A percentile compares a stretch with the other conserved stretches of the same genome.
Evolutionary conservation across 2,888 invertebrate genomes (phyloP).

Genomic region (Cotesia congregata): DNA sequence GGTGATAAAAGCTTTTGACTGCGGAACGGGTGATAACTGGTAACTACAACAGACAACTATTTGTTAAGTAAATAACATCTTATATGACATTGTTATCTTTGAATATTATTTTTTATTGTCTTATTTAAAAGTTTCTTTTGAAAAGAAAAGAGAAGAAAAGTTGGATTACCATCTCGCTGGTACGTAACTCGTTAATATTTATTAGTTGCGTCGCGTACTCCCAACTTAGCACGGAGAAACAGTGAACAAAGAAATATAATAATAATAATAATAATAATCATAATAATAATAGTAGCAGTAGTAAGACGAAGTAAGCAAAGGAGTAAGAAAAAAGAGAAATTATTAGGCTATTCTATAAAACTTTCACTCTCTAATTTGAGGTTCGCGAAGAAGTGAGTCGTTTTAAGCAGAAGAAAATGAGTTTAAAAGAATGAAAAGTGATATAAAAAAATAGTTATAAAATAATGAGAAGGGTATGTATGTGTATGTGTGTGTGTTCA

Average conservation of each 20-base stretch:
- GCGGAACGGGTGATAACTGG: neutral
- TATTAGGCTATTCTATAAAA: slow-evolving; percentile 46
- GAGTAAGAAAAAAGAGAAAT: neutral
- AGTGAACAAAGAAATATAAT: slow-evolving; percentile 36
- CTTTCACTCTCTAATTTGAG: slow-evolving; percentile 57
- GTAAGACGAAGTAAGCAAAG: neutral
- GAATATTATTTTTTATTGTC: neutral
- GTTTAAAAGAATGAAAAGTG: slow-evolving; percentile 8
- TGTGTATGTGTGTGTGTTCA: neutral
- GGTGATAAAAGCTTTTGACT: too few relatives aligned
- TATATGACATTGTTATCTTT: neutral
- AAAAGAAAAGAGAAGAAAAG: slow-evolving; percentile 55
- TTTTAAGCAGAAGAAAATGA: slow-evolving; percentile 21
- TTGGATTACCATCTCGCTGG: slow-evolving; percentile 64
- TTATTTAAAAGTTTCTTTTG: slow-evolving; percentile 16
- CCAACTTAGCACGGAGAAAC: slow-evolving; percentile 40
- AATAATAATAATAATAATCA: slow-evolving; percentile 2
- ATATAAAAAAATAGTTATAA: neutral
- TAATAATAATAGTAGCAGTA: neutral
- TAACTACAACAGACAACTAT: neutral
- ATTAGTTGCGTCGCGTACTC: slow-evolving; percentile 58
- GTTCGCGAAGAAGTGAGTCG: slow-evolving; percentile 29
- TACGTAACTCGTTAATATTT: slow-evolving; percentile 66
- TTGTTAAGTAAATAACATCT: slow-evolving; percentile 46
- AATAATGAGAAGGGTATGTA: neutral